phyloP scores from a whole-genome alignment of 2,113 vertebrate species.

The Sylvilagus bachmani region DNA sequence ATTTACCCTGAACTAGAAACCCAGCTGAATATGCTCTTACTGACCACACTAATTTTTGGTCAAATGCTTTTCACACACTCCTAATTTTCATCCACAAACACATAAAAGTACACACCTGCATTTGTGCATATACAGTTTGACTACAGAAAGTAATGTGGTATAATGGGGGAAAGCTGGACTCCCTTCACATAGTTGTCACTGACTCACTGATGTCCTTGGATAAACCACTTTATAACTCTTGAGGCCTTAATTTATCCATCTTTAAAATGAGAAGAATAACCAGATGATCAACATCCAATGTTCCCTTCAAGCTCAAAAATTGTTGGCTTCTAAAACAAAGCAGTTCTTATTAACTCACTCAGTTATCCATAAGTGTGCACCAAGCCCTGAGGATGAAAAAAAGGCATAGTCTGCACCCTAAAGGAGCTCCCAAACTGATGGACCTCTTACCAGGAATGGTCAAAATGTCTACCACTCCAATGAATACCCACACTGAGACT shows the following conservation, averaged over 20 bases:
- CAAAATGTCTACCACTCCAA: slow-evolving; percentile 22
- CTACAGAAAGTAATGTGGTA: slow-evolving; percentile 1
- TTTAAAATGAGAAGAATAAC: slow-evolving; percentile 35
- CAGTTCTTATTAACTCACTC: background rate
- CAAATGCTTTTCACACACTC: background rate
- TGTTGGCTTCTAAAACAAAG: slow-evolving; percentile 56
- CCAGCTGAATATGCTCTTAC: background rate
- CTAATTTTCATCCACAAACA: background rate
- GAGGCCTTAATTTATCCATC: slow-evolving; percentile 50
- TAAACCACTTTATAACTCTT: background rate
- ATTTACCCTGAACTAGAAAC: slow-evolving; percentile 61
- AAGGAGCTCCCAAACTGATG: slow-evolving; percentile 31
- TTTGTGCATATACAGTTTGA: background rate
- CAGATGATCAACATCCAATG: background rate
- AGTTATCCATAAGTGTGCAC: slow-evolving; percentile 1
- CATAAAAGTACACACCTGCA: no score
- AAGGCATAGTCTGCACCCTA: background rate
- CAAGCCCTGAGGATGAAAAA: background rate
- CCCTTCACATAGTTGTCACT: background rate
- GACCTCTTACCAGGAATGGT: background rate
- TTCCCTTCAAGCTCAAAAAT: slow-evolving; percentile 36
- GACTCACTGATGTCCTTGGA: background rate
- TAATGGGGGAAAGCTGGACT: background rate
- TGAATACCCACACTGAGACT: background rate
- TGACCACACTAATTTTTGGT: background rate